Evolutionary conservation across 2,113 vertebrate genomes (phyloP), one percentile per base, ranked within the genome.

Genomic region (Neolamprologus devosi): DNA sequence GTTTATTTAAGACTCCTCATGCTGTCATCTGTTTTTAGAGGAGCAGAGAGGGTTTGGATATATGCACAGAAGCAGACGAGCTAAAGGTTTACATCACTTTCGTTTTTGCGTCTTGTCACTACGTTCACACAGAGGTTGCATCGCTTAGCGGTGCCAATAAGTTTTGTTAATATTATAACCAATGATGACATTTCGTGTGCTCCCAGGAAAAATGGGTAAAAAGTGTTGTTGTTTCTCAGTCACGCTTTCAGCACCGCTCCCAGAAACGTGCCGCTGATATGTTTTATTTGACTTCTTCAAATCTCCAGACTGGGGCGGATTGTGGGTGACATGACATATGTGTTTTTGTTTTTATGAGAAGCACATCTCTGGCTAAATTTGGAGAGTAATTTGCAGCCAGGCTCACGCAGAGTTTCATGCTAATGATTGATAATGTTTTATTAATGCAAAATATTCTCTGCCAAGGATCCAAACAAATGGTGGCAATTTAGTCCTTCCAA

Each of bases 341-440:
- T 92, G 93, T 91, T 93, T 91, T 83, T 17, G 13, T 89, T 92
- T 89, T 90, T 51, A 84, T 84, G 85, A 87, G 89, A 87, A 84
- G 60, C 91, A 88, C 88, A 90, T 93, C 90, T 90, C 86, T 7
- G 26, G 65, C 85, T 93, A 88, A 94, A 92, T 88, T 58, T 78
- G 81, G 79, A 94, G 92, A 94, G 85, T 94, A 91, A 95, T 95
- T 96, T 96, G 89, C 92, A 91, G 87, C 89, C 53, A 84, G 79
- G 42, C 94, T 91, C 60, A 21, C 79, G 82, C 85, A 65, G 42
- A 83, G 80, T 88, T 94, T 60, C 92, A 90, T 90, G 87, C 91
- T 95, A 96, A 97, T 96, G 96, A 96, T 96, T 96, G 95, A 96
- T 96, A 96, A 96, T 96, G 94, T 95, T 96, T 96, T 96, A 96